Evolutionary conservation across 2,113 vertebrate species (phyloP).

Genomic region (Acrocephalus arundinaceus): DNA sequence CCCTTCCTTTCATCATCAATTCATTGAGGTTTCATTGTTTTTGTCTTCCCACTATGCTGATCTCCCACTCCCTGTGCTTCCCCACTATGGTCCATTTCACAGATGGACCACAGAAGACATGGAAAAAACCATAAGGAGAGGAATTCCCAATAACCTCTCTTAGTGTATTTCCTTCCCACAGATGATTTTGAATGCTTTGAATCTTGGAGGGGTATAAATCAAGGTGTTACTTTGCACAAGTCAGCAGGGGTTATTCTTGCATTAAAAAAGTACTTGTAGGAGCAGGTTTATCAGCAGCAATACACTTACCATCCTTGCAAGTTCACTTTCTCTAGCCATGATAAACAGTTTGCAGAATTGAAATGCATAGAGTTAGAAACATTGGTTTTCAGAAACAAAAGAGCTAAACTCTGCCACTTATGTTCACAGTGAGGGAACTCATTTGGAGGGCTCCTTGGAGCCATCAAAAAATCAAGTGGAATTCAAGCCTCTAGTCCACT

Average conservation of each 20-base stretch:
- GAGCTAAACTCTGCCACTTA: neutral
- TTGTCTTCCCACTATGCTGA: neutral
- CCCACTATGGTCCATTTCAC: neutral
- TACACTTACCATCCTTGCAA: neutral
- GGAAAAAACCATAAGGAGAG: neutral
- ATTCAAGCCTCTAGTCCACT: neutral
- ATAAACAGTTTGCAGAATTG: neutral
- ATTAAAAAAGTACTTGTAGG: neutral
- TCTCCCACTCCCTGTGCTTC: neutral
- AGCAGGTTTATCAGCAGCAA: neutral
- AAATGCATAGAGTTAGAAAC: neutral
- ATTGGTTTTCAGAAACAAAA: neutral
- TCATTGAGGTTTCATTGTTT: conserved; percentile 32
- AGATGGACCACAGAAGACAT: conserved; percentile 27
- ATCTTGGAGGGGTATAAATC: neutral
- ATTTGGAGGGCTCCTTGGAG: neutral
- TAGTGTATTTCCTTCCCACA: neutral
- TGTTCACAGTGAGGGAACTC: neutral
- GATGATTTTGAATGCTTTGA: neutral
- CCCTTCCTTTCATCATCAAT: neutral
- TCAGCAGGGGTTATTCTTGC: neutral
- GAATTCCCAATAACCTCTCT: neutral
- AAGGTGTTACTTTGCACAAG: neutral
- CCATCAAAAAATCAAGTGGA: neutral
- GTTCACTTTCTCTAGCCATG: neutral